A percentile compares a stretch with the other conserved stretches of the same genome.
Conservation (phyloP, 2,113 vertebrate genomes). For the human region DNA sequence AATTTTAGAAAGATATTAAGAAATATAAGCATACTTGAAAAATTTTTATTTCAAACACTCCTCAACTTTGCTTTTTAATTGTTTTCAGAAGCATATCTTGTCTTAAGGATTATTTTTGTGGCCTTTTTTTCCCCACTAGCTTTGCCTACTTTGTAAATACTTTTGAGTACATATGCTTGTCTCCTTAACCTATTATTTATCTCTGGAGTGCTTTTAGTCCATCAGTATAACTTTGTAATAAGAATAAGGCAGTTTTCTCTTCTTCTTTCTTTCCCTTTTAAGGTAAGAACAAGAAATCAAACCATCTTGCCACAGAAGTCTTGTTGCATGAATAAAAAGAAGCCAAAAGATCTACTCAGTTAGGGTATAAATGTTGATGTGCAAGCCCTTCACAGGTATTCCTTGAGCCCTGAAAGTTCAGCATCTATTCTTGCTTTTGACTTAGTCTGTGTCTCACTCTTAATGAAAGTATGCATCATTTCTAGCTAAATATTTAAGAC, state of each 20-base stretch:
- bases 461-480: neutral
- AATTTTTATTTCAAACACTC: neutral
- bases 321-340: neutral
- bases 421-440: neutral
- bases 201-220: neutral
- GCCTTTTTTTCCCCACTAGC: neutral
- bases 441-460: neutral
- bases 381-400: neutral
- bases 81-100: neutral
- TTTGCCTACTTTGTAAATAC: neutral
- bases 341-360: neutral
- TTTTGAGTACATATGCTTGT: neutral
- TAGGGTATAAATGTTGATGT: neutral
- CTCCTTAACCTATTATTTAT: neutral
- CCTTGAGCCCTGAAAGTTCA: neutral
- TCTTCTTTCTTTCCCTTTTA: neutral
- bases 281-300: neutral
- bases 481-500: conserved; percentile 10
- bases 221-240: neutral
- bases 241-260: neutral
- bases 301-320: neutral
- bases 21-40: neutral
- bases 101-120: neutral
- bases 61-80: neutral
- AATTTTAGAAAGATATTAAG: neutral